phyloP scores from a whole-genome alignment of 2,797 vertebrate genomes.

The Catostomus latipinnis region DNA sequence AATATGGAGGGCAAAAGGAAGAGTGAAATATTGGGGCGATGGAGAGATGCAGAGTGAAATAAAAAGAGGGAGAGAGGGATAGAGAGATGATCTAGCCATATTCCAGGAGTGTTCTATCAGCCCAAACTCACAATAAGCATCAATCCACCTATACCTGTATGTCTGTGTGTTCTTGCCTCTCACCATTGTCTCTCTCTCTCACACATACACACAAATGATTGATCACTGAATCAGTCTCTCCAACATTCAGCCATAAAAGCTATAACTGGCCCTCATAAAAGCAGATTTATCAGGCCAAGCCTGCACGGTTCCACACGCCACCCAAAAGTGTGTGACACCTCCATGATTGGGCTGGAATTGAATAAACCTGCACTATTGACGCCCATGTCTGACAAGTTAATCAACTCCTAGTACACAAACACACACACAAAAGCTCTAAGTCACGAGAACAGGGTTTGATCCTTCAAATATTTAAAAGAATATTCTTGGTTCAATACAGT shows the following conservation, averaged over 20 bases:
- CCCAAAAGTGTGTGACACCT: slow-evolving; percentile 82
- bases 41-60: slow-evolving; percentile 38
- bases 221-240: slow-evolving; percentile 84
- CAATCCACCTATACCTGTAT: slow-evolving; percentile 60
- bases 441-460: neutral
- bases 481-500: too few relatives aligned
- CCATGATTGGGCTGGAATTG: slow-evolving; percentile 82
- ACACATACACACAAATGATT: slow-evolving; percentile 78
- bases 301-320: slow-evolving; percentile 65
- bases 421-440: slow-evolving; percentile 13
- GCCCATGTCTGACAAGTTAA: slow-evolving; percentile 75
- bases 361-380: slow-evolving; percentile 79
- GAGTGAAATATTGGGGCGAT: slow-evolving; percentile 40
- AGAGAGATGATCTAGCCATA: slow-evolving; percentile 80
- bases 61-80: slow-evolving; percentile 43
- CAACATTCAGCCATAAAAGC: slow-evolving; percentile 80
- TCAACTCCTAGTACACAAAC: slow-evolving; percentile 60
- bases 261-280: slow-evolving; percentile 85
- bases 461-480: neutral
- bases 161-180: slow-evolving; percentile 13
- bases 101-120: slow-evolving; percentile 77
- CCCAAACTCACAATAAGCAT: slow-evolving; percentile 67
- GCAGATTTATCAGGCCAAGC: slow-evolving; percentile 78
- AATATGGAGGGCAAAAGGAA: slow-evolving; percentile 28
- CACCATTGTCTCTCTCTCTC: slow-evolving; percentile 15